Base-by-base conservation (phyloP, 2,113 vertebrate species). In the Alexandromys fortis region DNA sequence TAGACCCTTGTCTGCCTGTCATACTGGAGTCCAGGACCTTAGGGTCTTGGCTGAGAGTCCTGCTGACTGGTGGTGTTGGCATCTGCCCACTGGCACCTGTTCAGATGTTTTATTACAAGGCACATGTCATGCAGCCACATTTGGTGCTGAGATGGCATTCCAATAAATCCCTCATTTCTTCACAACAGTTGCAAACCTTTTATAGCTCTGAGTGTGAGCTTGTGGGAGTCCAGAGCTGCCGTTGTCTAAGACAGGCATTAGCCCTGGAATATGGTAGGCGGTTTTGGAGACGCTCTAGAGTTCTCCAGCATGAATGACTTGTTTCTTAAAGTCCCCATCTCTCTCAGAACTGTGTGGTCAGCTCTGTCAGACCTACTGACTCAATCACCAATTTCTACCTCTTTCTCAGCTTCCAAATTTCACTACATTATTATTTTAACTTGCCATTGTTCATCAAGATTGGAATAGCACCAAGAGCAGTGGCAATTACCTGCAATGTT, bases 121-220 rank as follows among this genome's bases (percentile, higher is more conserved):
- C 85, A 45, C 91, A 88, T 86, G 52, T 65, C 75, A 26, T 61
- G 0, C 0, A 78, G 52, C 94, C 63, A 96, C 91, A 87, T 68
- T 95, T 95, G 97, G 82, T 96, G 94, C 93, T 1, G 75, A 95
- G 92, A 92, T 89, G 97, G 96, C 95, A 97, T 98, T 97, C 96
- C 96, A 94, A 92, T 93, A 92, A 96, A 94, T 96, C 95, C 97
- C 96, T 97, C 89, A 95, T 90, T 98, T 89, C 35, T 90, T 92
- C 91, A 94, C 52, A 94, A 96, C 97, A 96, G 97, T 55, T 87
- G 1, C 95, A 95, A 24, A 7, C 7, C 63, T 86, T 92, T 96
- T 86, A 92, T 93, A 92, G 90, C 45, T 82, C 28, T 55, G 70
- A 88, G 91, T 91, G 68, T 77, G 86, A 72, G 16, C 38, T n/a